Evolutionary conservation across 2,113 vertebrate species (phyloP).

Genomic region (Silurus glanis): DNA sequence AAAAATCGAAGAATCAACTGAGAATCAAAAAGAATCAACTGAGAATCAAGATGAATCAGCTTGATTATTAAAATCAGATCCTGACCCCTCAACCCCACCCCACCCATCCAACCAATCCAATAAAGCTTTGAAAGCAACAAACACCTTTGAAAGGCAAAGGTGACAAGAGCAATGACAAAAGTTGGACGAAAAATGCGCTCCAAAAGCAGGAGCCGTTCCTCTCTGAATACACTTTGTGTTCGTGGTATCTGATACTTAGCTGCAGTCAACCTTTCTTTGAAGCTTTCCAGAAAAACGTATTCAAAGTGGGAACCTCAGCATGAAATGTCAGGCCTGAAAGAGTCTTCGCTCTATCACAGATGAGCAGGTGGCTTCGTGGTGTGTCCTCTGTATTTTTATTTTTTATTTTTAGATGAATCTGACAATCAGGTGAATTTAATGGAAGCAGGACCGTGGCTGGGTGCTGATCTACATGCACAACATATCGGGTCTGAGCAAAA

Average conservation of each 20-base stretch:
- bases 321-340: constrained; percentile 60
- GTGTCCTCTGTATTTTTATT: background rate
- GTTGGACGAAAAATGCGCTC: constrained; percentile 10
- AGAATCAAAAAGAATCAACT: no score
- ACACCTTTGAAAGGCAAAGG: background rate
- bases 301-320: constrained; percentile 63
- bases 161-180: background rate
- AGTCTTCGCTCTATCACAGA: constrained; percentile 51
- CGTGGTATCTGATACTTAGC: constrained; percentile 37
- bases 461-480: background rate
- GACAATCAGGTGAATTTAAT: background rate
- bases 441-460: background rate
- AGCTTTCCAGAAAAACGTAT: constrained; percentile 38
- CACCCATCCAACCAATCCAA: background rate
- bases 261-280: constrained; percentile 48
- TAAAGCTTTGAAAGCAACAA: background rate
- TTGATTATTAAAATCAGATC: no score
- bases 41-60: no score
- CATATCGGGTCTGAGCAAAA: no score
- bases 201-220: constrained; percentile 10
- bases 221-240: constrained; percentile 3
- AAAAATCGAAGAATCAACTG: no score
- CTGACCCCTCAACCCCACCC: background rate
- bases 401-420: background rate
- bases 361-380: constrained; percentile 44